Evolutionary conservation across 2,797 vertebrate species (phyloP).

Genomic region (Acanthopagrus latus): DNA sequence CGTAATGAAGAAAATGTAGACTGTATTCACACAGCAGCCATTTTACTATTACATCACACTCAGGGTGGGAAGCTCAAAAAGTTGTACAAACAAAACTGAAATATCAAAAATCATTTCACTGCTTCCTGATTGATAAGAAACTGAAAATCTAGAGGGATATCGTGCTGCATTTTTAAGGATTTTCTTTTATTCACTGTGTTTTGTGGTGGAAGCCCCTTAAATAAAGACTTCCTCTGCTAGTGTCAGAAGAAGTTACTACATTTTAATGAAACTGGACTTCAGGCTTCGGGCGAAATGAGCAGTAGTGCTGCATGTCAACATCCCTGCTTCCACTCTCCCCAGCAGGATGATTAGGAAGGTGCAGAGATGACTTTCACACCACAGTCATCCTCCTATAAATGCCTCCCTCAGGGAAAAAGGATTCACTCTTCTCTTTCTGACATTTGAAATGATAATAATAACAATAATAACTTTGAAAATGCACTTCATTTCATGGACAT

Average conservation of each 20-base stretch:
- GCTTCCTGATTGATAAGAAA: too few species aligned
- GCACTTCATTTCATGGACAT: neutral
- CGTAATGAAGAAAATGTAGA: neutral
- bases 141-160: too few species aligned
- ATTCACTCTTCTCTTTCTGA: neutral
- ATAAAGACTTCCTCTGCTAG: neutral
- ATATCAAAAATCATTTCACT: too few species aligned
- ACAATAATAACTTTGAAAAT: neutral
- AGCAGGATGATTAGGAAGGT: too few species aligned
- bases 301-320: neutral
- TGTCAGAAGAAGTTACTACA: neutral
- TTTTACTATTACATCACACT: too few species aligned
- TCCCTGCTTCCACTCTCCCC: neutral
- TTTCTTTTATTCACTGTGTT: neutral
- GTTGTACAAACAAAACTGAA: too few species aligned
- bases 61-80: too few species aligned
- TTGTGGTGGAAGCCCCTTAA: neutral
- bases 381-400: neutral
- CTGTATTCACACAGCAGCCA: too few species aligned
- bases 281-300: conserved; percentile 1
- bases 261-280: conserved; percentile 1
- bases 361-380: neutral
- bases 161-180: neutral
- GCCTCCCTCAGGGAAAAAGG: neutral
- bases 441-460: conserved; percentile 22